These are phyloP conservation scores for Exephanes ischioxanthus DNA, from an alignment of 2,888 invertebrate genomes.

Conservation along the genomic window DNA sequence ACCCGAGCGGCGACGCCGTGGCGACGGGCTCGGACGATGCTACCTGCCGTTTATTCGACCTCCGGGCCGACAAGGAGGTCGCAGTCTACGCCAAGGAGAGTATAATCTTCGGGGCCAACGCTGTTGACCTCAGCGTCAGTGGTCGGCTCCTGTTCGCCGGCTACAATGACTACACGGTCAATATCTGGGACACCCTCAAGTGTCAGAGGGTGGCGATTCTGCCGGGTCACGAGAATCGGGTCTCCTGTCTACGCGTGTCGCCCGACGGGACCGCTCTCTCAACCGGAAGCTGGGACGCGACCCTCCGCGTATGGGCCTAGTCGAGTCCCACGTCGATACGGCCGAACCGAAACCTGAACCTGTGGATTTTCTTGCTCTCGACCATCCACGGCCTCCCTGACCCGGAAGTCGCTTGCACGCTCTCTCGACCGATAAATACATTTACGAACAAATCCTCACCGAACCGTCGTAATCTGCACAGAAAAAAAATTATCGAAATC, in stretches of 20 bases:
- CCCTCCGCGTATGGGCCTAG: conserved; percentile 90
- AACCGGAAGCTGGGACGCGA: conserved; percentile 99
- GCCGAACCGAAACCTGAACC: background rate
- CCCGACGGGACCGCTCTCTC: conserved; percentile 99
- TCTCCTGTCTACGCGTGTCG: conserved; percentile 95
- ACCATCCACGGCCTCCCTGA: background rate
- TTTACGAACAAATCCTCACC: conserved; percentile 11
- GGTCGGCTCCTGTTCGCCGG: conserved; percentile 98
- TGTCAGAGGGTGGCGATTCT: conserved; percentile 95
- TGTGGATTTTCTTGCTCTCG: background rate
- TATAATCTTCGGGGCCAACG: conserved; percentile 98
- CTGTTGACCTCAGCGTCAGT: conserved; percentile 98
- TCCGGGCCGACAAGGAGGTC: conserved; percentile 98
- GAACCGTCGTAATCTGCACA: background rate
- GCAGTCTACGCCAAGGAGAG: conserved; percentile 98
- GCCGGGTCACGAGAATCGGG: conserved; percentile 98
- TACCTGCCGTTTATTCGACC: conserved; percentile 98
- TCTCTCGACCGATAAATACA: conserved; percentile 18
- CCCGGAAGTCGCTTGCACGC: conserved; percentile 11
- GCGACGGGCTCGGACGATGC: conserved; percentile 99
- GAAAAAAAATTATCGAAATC: too few species aligned
- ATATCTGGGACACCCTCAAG: conserved; percentile 99
- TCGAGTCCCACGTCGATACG: background rate
- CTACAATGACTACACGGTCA: conserved; percentile 99
- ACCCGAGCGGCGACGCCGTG: conserved; percentile 99